Evolutionary conservation across 2,797 vertebrate genomes (phyloP).

Genomic region (Lagocephalus sceleratus): DNA sequence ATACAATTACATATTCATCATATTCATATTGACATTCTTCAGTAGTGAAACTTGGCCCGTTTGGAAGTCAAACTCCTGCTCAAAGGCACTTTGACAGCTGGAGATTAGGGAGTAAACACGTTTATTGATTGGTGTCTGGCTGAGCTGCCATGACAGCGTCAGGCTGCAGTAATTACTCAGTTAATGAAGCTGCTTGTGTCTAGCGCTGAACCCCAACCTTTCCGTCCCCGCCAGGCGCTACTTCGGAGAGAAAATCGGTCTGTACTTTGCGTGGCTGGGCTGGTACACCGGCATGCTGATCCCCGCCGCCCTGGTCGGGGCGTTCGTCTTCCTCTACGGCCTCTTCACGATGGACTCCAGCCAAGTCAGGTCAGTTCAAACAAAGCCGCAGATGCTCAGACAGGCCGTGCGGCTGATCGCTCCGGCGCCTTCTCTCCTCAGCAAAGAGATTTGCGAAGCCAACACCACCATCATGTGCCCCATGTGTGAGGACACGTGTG

Average conservation of each 20-base stretch:
- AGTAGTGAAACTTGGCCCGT: conserved; percentile 10
- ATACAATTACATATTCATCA: no score
- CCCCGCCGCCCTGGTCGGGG: conserved; percentile 92
- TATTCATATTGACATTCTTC: no score
- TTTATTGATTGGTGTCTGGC: conserved; percentile 20
- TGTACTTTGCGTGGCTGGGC: conserved; percentile 98
- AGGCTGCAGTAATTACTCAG: background rate
- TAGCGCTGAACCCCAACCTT: conserved; percentile 4
- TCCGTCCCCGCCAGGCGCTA: conserved; percentile 80
- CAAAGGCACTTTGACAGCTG: conserved; percentile 21
- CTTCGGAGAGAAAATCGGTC: conserved; percentile 98
- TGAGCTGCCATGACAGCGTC: background rate
- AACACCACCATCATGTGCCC: conserved; percentile 95
- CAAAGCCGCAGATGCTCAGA: background rate
- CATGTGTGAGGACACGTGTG: conserved; percentile 93
- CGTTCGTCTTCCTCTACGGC: conserved; percentile 97
- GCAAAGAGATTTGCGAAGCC: conserved; percentile 96
- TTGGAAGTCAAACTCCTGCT: conserved; percentile 4
- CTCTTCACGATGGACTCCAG: conserved; percentile 97
- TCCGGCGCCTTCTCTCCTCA: conserved; percentile 39
- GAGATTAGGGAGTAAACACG: conserved; percentile 19
- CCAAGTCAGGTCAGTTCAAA: conserved; percentile 90
- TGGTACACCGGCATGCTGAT: conserved; percentile 99
- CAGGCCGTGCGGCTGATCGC: background rate
- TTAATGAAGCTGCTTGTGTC: background rate